Evolutionary conservation across 2,888 invertebrate genomes (phyloP).

Genomic region (Ceriagrion tenellum): DNA sequence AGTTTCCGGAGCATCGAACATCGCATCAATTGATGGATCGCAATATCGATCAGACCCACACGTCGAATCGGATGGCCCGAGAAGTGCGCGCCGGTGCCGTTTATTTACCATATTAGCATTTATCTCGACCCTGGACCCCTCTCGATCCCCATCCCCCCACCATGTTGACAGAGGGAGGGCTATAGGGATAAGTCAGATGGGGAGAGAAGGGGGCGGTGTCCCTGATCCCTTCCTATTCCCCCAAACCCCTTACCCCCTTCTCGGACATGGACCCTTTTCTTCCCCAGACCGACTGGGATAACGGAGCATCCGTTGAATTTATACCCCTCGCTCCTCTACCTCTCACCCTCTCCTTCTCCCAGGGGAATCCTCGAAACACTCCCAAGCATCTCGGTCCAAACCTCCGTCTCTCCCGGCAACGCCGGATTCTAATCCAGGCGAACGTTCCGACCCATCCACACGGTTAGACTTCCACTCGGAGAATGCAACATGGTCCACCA

Average conservation of each 20-base stretch:
- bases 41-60: too few relatives aligned
- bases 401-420: neutral
- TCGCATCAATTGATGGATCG: too few relatives aligned
- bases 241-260: neutral
- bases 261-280: neutral
- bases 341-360: neutral
- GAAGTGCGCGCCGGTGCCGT: neutral
- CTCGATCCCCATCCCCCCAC: too few relatives aligned
- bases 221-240: neutral
- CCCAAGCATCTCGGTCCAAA: neutral
- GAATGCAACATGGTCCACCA: neutral
- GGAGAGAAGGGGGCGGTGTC: neutral
- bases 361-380: neutral
- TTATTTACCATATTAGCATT: neutral
- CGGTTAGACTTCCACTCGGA: neutral
- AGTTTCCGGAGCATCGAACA: too few relatives aligned
- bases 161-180: neutral
- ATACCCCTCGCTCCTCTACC: too few relatives aligned
- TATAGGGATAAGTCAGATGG: neutral
- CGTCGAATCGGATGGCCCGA: neutral
- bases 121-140: neutral
- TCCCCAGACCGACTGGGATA: neutral
- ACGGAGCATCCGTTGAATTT: neutral
- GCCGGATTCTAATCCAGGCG: neutral
- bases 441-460: neutral